Evolutionary conservation across 2,113 vertebrate species (phyloP), one percentile per base, ranked within the genome.

Genomic region (Perognathus longimembris): DNA sequence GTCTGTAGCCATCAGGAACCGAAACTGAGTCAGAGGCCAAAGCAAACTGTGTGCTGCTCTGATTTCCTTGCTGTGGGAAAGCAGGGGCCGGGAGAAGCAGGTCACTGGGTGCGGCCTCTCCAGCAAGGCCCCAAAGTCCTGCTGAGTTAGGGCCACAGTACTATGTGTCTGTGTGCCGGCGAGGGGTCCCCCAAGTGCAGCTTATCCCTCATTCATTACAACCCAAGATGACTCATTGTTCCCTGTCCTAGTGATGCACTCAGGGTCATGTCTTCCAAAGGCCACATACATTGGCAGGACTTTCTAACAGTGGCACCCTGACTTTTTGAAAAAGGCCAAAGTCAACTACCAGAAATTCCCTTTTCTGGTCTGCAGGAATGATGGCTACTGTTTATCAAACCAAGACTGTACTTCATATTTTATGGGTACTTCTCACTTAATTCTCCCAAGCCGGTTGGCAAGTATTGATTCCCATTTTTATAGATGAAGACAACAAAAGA

Each of bases 11-110:
- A 1, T 50, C 93, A 85, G 97, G 94, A 95, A 96, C 90, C 0
- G 86, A 97, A 95, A 97, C 75, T 61, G 70, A 95, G 93, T 91
- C 88, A 75, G 88, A 96, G 88, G 82, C 92, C 66, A 89, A 71
- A 70, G 86, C 38, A 36, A 67, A 66, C 50, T 2, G 67, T 12
- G 67, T 7, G 50, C 57, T 4, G 78, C 73, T 91, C 82, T 66
- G 78, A 88, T 89, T 92, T 77, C 74, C 83, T 40, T 42, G 76
- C 91, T 22, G 34, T 34, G 71, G 70, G 85, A 79, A 89, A 57
- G 82, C 70, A 42, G 64, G 40, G 73, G 54, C 67, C 0, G 45
- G 42, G 87, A 3, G 15, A 85, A 84, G 10, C 57, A 57, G 96
- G 94, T 92, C 92, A 91, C 61, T n/a, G 64, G 63, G 90, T 20